Evolutionary conservation across 2,888 invertebrate genomes (phyloP).

Genomic region (Dryobota labecula): DNA sequence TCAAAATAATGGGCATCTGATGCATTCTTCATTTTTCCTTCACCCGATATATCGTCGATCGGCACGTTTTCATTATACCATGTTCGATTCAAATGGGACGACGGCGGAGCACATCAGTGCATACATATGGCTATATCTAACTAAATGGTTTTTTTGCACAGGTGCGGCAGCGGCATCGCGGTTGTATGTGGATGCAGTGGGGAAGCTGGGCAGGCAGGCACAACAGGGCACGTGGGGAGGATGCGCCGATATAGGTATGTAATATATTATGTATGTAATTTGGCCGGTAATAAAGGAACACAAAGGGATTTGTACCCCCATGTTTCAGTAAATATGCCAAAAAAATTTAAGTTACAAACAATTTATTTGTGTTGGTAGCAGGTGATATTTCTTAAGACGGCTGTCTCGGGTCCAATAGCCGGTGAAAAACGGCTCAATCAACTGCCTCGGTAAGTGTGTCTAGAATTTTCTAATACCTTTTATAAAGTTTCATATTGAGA

Average conservation of each 20-base stretch:
- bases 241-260: constrained; percentile 96
- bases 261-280: constrained; percentile 69
- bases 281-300: not conserved
- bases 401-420: too few species aligned
- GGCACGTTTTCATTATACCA: constrained; percentile 54
- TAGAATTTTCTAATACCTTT: too few species aligned
- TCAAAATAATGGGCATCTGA: constrained; percentile 27
- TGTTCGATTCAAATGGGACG: constrained; percentile 48
- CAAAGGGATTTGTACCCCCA: not conserved
- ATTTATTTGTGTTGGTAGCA: not conserved
- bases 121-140: constrained; percentile 30
- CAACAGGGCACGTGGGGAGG: constrained; percentile 97
- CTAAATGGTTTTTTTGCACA: constrained; percentile 78
- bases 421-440: too few species aligned
- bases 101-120: constrained; percentile 17
- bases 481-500: too few species aligned
- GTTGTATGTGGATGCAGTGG: constrained; percentile 96
- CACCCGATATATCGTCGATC: constrained; percentile 32
- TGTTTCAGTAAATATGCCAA: not conserved
- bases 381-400: not conserved
- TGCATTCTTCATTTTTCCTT: constrained; percentile 37
- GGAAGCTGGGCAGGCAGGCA: constrained; percentile 96
- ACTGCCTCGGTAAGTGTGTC: too few species aligned
- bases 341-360: not conserved
- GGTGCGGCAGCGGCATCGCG: constrained; percentile 97